Evolutionary conservation across 2,113 vertebrate species (phyloP).

Genomic region (Podarcis raffonei): DNA sequence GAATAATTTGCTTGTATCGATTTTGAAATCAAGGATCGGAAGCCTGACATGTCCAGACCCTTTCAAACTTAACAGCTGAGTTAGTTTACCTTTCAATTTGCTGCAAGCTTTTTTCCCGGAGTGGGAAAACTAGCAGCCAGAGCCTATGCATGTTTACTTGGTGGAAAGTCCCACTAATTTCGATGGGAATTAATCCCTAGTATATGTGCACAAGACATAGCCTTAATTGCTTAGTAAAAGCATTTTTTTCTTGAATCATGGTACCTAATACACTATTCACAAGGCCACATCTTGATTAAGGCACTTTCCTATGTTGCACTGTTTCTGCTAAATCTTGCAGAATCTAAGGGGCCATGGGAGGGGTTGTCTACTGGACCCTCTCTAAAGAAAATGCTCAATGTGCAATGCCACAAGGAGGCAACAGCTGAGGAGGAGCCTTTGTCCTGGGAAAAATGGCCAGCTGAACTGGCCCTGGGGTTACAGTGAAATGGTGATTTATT

Average conservation of each 20-base stretch:
- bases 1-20: constrained; percentile 26
- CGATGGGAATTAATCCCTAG: neutral
- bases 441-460: neutral
- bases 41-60: neutral
- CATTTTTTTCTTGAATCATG: neutral
- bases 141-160: too few species aligned
- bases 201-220: too few species aligned
- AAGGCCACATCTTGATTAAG: neutral
- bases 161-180: neutral
- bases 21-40: constrained; percentile 23
- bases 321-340: too few species aligned
- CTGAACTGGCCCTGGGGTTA: neutral
- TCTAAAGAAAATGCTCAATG: too few species aligned
- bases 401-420: too few species aligned
- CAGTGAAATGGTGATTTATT: too few species aligned
- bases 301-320: too few species aligned
- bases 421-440: neutral
- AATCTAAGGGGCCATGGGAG: too few species aligned
- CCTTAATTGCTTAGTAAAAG: neutral
- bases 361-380: too few species aligned
- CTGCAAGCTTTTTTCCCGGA: neutral
- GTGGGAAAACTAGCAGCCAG: neutral
- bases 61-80: neutral
- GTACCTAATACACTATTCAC: neutral
- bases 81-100: neutral